These are phyloP conservation scores for Stomatorhinus walkeri DNA, from an alignment of 2,797 vertebrate species.

Conservation along the genomic window DNA sequence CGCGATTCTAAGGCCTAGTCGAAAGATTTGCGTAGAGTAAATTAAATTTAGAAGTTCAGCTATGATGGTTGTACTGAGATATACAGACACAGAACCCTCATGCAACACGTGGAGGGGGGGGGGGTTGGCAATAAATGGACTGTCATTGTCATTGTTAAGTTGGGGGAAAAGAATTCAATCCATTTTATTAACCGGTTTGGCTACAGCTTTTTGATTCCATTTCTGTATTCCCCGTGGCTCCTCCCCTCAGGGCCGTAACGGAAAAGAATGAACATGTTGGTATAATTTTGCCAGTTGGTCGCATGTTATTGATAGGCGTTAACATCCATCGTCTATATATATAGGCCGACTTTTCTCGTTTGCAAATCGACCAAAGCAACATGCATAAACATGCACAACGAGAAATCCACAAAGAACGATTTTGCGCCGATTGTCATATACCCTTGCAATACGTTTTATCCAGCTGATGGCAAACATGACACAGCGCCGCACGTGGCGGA, in stretches of 20 bases:
- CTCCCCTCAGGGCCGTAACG: not conserved
- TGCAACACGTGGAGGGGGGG: not conserved
- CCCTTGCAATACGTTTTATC: not conserved
- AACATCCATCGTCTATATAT: not conserved
- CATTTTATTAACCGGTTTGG: not conserved
- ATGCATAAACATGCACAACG: not conserved
- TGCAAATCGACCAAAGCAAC: not conserved
- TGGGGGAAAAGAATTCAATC: not conserved
- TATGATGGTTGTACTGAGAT: not conserved
- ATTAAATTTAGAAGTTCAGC: not conserved
- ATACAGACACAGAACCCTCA: not conserved
- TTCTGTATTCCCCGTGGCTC: not conserved
- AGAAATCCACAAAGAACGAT: not conserved
- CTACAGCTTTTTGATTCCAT: not conserved
- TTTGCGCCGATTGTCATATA: not conserved
- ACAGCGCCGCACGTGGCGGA: not conserved
- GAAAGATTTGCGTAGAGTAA: not conserved
- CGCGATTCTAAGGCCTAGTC: not conserved
- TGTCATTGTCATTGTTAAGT: not conserved
- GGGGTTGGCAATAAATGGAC: not conserved
- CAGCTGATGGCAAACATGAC: not conserved
- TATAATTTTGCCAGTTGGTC: not conserved
- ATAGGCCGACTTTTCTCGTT: not conserved
- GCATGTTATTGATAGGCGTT: not conserved
- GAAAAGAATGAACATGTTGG: not conserved